Conservation (phyloP, 2,888 invertebrate genomes). For the Lymantria dispar region DNA sequence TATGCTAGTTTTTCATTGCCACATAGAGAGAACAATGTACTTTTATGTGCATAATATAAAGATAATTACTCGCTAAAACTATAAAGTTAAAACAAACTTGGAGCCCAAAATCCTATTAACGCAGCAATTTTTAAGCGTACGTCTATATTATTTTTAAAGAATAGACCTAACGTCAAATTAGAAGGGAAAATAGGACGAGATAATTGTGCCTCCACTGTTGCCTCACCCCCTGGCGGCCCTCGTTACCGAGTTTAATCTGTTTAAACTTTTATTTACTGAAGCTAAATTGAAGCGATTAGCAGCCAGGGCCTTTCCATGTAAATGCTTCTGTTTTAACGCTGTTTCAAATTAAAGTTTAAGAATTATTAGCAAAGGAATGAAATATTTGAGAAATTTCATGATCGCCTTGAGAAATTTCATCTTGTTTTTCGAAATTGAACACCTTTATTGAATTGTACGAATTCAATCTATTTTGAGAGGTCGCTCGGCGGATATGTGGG, state of each 20-base stretch:
- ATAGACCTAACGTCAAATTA: constrained; percentile 71
- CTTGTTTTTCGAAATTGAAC: constrained; percentile 33
- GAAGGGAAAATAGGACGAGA: constrained; percentile 78
- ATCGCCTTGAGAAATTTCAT: constrained; percentile 7
- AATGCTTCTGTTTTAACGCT: constrained; percentile 46
- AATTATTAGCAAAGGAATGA: constrained; percentile 27
- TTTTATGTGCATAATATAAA: no score
- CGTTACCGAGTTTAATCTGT: constrained; percentile 76
- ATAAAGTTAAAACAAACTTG: no score
- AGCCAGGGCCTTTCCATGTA: constrained; percentile 44
- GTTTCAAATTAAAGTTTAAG: constrained; percentile 40
- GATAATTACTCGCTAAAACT: no score
- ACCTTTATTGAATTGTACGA: constrained; percentile 36
- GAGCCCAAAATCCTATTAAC: no score
- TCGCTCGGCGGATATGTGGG: constrained; percentile 30
- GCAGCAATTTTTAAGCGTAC: neutral
- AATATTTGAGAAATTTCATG: constrained; percentile 28
- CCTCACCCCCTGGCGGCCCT: constrained; percentile 43
- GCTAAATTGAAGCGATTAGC: constrained; percentile 71
- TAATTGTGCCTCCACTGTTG: constrained; percentile 61
- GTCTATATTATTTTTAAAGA: constrained; percentile 28
- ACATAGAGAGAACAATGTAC: no score
- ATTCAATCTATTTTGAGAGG: constrained; percentile 35
- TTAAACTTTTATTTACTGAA: constrained; percentile 78
- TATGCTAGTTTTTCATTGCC: no score